Evolutionary conservation across 2,888 invertebrate species (phyloP).

Genomic region (Dyspetes luteomarginatus): DNA sequence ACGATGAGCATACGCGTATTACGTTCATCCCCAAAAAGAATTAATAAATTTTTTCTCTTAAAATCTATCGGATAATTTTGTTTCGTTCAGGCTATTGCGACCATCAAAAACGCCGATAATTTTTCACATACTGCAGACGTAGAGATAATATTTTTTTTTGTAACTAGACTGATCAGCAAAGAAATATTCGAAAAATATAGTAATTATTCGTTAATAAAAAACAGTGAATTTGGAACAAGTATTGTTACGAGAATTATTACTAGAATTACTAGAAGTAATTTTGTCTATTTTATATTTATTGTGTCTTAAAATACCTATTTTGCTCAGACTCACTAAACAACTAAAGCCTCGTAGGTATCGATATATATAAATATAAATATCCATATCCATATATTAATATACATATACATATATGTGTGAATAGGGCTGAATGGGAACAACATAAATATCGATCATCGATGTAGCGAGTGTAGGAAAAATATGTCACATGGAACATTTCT

Average conservation of each 20-base stretch:
- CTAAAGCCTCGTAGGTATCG: neutral
- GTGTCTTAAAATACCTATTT: neutral
- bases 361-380: too few relatives aligned
- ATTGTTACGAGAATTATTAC: too few relatives aligned
- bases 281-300: constrained; percentile 10
- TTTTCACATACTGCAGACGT: too few relatives aligned
- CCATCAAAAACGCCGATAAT: too few relatives aligned
- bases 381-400: too few relatives aligned
- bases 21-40: constrained; percentile 28
- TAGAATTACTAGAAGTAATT: too few relatives aligned
- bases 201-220: too few relatives aligned
- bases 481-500: constrained; percentile 7
- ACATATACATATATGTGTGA: neutral
- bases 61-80: neutral
- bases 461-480: constrained; percentile 24
- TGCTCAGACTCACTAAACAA: neutral
- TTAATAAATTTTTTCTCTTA: neutral
- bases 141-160: too few relatives aligned
- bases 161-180: too few relatives aligned
- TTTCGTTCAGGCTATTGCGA: too few relatives aligned
- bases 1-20: constrained; percentile 24
- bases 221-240: too few relatives aligned
- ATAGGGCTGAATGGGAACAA: constrained; percentile 1
- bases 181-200: too few relatives aligned
- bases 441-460: constrained; percentile 38